Percentiles rank a stretch among this genome's conserved stretches.
These are phyloP conservation scores for Ooceraea biroi DNA, from an alignment of 1,140 invertebrate species.

Conservation along the genomic window DNA sequence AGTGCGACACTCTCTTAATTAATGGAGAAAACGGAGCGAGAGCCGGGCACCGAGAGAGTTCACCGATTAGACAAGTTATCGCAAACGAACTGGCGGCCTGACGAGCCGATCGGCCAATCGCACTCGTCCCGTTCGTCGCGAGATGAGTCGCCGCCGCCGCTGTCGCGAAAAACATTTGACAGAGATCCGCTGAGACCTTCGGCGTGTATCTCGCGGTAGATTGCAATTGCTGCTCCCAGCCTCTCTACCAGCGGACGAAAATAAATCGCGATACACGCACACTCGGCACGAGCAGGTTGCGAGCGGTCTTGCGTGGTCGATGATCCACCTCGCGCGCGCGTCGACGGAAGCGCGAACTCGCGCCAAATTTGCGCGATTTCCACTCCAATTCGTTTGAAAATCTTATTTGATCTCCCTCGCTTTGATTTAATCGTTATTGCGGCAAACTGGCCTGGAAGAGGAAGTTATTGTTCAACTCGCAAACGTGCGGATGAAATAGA, in stretches of 20 bases:
- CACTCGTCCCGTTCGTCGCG: background rate
- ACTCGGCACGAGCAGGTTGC: background rate
- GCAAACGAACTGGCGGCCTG: background rate
- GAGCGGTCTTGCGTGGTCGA: slow-evolving; percentile 7
- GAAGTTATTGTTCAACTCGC: too few relatives aligned
- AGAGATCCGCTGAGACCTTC: slow-evolving; percentile 30
- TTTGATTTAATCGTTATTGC: too few relatives aligned
- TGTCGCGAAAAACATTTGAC: slow-evolving; percentile 37
- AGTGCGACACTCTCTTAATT: background rate
- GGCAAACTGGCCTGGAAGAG: too few relatives aligned
- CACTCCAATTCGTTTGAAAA: too few relatives aligned
- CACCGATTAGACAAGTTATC: slow-evolving; percentile 51
- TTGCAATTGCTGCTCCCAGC: slow-evolving; percentile 24
- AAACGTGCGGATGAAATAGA: too few relatives aligned
- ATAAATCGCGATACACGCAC: slow-evolving; percentile 31
- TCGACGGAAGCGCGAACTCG: background rate
- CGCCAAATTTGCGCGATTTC: too few relatives aligned
- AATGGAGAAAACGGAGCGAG: background rate
- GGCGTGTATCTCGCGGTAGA: slow-evolving; percentile 3
- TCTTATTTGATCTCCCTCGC: too few relatives aligned
- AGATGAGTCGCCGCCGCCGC: background rate
- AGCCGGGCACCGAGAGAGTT: background rate
- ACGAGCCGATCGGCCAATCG: slow-evolving; percentile 1
- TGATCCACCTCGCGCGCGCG: slow-evolving; percentile 24
- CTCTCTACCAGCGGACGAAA: slow-evolving; percentile 10